phyloP scores from a whole-genome alignment of 1,140 invertebrate genomes.

The Neomicropteryx cornuta region DNA sequence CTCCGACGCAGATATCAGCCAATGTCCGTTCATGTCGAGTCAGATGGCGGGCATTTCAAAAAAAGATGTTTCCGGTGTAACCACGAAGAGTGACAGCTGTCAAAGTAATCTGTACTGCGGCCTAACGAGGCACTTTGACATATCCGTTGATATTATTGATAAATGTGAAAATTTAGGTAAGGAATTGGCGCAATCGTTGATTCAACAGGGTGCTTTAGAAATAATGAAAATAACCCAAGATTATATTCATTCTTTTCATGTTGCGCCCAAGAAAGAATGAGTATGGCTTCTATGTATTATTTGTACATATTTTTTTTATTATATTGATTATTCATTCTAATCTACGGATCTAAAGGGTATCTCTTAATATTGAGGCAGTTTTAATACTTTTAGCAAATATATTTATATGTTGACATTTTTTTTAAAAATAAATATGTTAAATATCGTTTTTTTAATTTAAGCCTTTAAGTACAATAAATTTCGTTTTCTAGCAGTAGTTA shows the following conservation, averaged over 20 bases:
- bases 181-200: constrained; percentile 59
- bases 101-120: constrained; percentile 41
- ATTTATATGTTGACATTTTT: not conserved
- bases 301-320: not conserved
- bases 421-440: not conserved
- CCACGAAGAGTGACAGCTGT: constrained; percentile 19
- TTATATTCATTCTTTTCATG: constrained; percentile 24
- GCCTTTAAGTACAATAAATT: too few species aligned
- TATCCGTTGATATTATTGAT: constrained; percentile 38
- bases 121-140: constrained; percentile 39
- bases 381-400: not conserved
- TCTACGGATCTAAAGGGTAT: not conserved
- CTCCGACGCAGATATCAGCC: constrained; percentile 8
- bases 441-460: too few species aligned
- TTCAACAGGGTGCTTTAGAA: constrained; percentile 62
- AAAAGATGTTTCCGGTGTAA: constrained; percentile 20
- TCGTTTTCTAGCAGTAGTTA: too few species aligned
- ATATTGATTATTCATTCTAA: not conserved
- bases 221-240: constrained; percentile 66
- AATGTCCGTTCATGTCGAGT: constrained; percentile 17
- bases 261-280: not conserved
- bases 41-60: constrained; percentile 14
- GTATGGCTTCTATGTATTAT: not conserved
- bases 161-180: constrained; percentile 57
- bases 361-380: not conserved